Conservation (phyloP, 1,140 invertebrate genomes). For the Aethina tumida region DNA sequence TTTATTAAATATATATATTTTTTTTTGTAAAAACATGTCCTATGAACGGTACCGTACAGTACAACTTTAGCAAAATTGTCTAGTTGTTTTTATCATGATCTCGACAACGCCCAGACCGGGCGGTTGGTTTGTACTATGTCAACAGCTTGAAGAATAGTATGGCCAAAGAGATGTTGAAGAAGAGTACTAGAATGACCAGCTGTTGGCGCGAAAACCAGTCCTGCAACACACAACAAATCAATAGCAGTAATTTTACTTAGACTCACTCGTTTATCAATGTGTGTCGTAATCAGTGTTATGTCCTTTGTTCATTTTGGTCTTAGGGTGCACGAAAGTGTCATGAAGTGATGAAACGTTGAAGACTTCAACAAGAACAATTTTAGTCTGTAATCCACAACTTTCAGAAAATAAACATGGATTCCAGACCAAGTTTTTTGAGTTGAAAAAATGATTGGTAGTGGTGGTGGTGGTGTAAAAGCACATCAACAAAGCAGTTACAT, state of each 20-base stretch:
- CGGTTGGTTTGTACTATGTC: constrained; percentile 55
- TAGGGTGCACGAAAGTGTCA: background rate
- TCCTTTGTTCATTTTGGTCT: background rate
- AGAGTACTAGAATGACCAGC: constrained; percentile 88
- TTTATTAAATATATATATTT: background rate
- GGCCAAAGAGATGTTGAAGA: constrained; percentile 92
- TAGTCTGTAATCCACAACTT: background rate
- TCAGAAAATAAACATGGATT: background rate
- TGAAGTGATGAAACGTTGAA: background rate
- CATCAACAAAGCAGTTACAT: background rate
- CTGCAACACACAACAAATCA: constrained; percentile 53
- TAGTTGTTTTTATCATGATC: constrained; percentile 8
- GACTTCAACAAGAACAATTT: background rate
- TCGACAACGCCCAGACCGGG: constrained; percentile 19
- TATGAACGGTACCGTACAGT: too few relatives aligned
- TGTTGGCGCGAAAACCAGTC: constrained; percentile 97
- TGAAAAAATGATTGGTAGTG: too few relatives aligned
- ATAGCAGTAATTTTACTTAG: background rate
- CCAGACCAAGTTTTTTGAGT: background rate
- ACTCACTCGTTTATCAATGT: background rate
- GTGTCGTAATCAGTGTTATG: background rate
- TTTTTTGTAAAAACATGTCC: constrained; percentile 11
- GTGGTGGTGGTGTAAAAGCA: too few relatives aligned
- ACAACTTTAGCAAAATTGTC: constrained; percentile 14
- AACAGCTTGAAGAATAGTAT: constrained; percentile 96